Evolutionary conservation across 2,797 vertebrate genomes (phyloP).

Genomic region (Mormyrops boulengeri): DNA sequence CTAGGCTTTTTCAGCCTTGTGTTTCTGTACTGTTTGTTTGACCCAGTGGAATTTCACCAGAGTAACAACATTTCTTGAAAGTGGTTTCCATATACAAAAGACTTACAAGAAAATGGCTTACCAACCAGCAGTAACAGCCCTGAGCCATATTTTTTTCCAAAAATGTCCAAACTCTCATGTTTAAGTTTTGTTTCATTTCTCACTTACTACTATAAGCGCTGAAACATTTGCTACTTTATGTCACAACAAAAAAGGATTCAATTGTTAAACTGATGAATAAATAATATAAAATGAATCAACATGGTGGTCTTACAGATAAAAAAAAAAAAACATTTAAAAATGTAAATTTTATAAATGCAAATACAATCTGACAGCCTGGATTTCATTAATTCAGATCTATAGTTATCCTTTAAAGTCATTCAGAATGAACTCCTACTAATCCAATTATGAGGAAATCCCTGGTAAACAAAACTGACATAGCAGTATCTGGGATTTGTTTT

Average conservation of each 20-base stretch:
- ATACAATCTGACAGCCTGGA: not conserved
- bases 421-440: not conserved
- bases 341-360: not conserved
- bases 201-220: not conserved
- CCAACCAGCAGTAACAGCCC: not conserved
- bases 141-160: conserved; percentile 14
- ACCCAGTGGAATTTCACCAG: conserved; percentile 18
- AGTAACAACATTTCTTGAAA: conserved; percentile 22
- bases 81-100: conserved; percentile 8
- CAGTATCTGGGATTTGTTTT: not conserved
- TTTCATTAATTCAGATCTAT: not conserved
- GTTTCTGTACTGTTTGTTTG: conserved; percentile 25
- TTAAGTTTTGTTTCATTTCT: conserved; percentile 11
- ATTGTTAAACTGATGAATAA: not conserved
- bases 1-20: conserved; percentile 12
- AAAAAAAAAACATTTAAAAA: not conserved
- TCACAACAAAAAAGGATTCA: not conserved
- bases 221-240: not conserved
- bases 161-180: not conserved
- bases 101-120: not conserved
- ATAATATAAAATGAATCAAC: not conserved
- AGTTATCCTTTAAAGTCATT: not conserved
- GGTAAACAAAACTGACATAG: not conserved
- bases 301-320: not conserved
- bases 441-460: not conserved